Evolutionary conservation across 2,888 invertebrate genomes (phyloP), one percentile per base, ranked within the genome.

Genomic region (Busseola fusca): DNA sequence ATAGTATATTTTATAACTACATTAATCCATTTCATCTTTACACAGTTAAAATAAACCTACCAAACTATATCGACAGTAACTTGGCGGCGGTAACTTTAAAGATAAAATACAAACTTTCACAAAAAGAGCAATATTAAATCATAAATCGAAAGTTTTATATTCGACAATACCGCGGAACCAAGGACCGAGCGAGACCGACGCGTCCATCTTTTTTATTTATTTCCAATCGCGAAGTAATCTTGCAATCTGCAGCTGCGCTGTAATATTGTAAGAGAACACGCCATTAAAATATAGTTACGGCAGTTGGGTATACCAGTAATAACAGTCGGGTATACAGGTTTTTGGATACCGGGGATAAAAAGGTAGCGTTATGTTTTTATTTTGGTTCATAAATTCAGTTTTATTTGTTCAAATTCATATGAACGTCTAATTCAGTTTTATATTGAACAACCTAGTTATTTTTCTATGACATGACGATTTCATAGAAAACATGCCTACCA

Each of bases 221-320:
- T 87, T 87, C 81, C 85, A 84, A 87, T 87, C 81, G 84, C 79
- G 70, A 80, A 82, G 82, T 84, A 86, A 88, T 88, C 84, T 80
- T 78, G 70, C 76, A 68, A 70, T 74, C 62, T 80, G 83, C 86
- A 85, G 84, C 84, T 85, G 85, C 54, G 76, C 69, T 67, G 30
- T 72, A 76, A 76, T 37, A 64, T 63, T 74, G 64, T 75, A 65
- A 42, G 42, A 58, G 56, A 80, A 79, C n/a, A 60, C 34, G 81
- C 69, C 27, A 72, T 76, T 79, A 60, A 72, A 72, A 72, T 69
- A 60, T 52, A 66, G 59, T 69, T 69, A 54, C 27, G 16, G 42
- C 57, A 67, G 30, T 69, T 34, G 48, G 16, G 16, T 68, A 34
- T 64, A 58, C 30, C 58, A 63, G 50, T 58, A 27, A 50, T 37